A percentile compares a stretch with the other conserved stretches of the same genome.
Evolutionary conservation across 1,140 invertebrate genomes (phyloP).

Genomic region (Lepidurus apus): DNA sequence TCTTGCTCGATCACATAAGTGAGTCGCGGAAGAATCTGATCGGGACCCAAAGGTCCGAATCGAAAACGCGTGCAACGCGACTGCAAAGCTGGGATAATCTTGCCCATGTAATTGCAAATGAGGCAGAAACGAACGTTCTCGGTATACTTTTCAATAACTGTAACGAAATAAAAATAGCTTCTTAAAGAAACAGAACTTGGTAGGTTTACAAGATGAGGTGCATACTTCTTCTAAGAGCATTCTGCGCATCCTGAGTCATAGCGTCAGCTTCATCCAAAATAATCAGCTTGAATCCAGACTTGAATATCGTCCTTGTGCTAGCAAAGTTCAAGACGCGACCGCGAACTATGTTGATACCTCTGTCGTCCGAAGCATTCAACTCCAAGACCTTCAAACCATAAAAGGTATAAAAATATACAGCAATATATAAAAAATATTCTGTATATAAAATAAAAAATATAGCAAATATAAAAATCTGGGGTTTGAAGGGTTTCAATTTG

Average conservation of each 20-base stretch:
- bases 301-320: conserved; percentile 93
- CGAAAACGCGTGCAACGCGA: conserved; percentile 96
- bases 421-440: no score
- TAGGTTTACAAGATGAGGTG: conserved; percentile 31
- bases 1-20: conserved; percentile 79
- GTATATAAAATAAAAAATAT: no score
- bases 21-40: conserved; percentile 85
- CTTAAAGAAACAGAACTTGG: not conserved
- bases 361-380: conserved; percentile 97
- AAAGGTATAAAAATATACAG: no score
- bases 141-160: conserved; percentile 97
- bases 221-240: conserved; percentile 90
- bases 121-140: conserved; percentile 97
- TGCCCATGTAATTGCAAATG: conserved; percentile 97
- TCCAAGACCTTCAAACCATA: conserved; percentile 63
- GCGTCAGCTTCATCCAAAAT: conserved; percentile 99
- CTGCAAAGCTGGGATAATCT: conserved; percentile 97
- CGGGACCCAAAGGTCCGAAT: conserved; percentile 80
- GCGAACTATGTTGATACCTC: conserved; percentile 94
- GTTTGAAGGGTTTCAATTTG: conserved; percentile 29
- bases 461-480: no score
- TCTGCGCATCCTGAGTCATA: conserved; percentile 99
- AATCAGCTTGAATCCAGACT: conserved; percentile 88
- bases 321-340: conserved; percentile 97
- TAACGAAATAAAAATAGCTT: conserved; percentile 43